A percentile compares a stretch with the other conserved stretches of the same genome.
Evolutionary conservation across 2,113 vertebrate species (phyloP).

Genomic region (Dicaeum eximium): DNA sequence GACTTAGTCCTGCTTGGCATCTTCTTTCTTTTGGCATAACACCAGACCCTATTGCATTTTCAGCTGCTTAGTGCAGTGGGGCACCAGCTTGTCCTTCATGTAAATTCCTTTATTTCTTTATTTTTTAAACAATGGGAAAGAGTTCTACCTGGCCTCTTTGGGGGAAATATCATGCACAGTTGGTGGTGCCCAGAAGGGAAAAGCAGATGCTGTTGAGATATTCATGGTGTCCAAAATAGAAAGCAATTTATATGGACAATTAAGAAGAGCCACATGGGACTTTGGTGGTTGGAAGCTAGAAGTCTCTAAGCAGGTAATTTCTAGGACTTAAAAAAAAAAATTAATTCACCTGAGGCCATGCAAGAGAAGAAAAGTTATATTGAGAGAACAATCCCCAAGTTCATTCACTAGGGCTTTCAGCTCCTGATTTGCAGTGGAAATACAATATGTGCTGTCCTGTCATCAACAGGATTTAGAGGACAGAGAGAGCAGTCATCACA

Average conservation of each 20-base stretch:
- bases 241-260: constrained; percentile 79
- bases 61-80: neutral
- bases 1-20: neutral
- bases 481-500: neutral
- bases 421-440: constrained; percentile 1
- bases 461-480: neutral
- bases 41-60: neutral
- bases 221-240: constrained; percentile 72
- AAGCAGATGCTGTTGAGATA: constrained; percentile 57
- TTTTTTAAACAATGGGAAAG: constrained; percentile 48
- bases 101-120: constrained; percentile 61
- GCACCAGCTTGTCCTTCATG: neutral
- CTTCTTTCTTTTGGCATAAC: neutral
- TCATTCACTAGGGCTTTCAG: constrained; percentile 21
- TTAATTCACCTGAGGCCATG: constrained; percentile 44
- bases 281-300: constrained; percentile 53
- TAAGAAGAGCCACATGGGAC: constrained; percentile 67
- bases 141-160: constrained; percentile 59
- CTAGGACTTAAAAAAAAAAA: constrained; percentile 55
- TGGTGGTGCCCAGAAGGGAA: constrained; percentile 69
- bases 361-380: constrained; percentile 33
- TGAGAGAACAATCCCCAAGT: constrained; percentile 37
- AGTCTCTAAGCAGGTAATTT: constrained; percentile 59
- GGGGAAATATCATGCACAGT: constrained; percentile 54
- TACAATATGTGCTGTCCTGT: neutral